Evolutionary conservation across 1,140 invertebrate species (phyloP).

Genomic region (Aleiodes sp.): DNA sequence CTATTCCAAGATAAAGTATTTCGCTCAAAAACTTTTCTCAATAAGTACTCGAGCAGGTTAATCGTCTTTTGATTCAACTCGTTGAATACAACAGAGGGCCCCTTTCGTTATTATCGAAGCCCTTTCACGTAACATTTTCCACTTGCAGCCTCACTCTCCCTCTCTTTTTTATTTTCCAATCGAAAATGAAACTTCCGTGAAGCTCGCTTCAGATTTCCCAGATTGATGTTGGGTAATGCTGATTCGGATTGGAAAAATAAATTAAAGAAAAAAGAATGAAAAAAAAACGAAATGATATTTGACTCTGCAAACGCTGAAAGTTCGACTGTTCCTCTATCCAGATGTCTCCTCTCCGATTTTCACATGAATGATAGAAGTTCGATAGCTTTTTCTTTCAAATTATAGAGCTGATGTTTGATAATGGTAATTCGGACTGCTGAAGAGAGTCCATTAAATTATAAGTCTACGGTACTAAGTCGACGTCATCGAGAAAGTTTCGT

Average conservation of each 20-base stretch:
- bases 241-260: no score
- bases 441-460: constrained; percentile 12
- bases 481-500: neutral
- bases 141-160: neutral
- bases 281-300: no score
- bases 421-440: neutral
- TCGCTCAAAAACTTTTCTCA: neutral
- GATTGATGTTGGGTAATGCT: no score
- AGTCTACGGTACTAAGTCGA: neutral
- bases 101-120: neutral
- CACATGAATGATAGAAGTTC: no score
- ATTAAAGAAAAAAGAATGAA: no score
- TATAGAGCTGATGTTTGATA: neutral
- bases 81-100: neutral
- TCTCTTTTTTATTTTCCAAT: no score
- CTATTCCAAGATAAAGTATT: neutral
- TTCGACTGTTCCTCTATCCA: no score
- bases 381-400: no score
- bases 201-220: no score
- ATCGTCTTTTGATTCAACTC: constrained; percentile 16
- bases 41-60: constrained; percentile 14
- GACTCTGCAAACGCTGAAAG: no score
- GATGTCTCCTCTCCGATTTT: no score
- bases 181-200: no score
- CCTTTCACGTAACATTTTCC: neutral